Conservation (phyloP, 2,113 vertebrate genomes). For the Anas platyrhynchos region DNA sequence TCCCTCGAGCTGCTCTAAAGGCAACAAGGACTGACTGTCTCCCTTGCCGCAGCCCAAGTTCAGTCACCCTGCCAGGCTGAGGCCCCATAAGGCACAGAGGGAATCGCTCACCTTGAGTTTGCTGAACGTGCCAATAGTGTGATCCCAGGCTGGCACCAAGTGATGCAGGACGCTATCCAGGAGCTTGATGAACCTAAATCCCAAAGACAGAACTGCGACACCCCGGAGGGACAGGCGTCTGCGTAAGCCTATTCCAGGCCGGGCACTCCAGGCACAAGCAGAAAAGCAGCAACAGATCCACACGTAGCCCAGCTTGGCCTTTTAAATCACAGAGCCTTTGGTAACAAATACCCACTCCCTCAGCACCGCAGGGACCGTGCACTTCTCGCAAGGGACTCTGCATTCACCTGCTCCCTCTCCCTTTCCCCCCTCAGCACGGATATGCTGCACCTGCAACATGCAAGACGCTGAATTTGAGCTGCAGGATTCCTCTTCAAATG, state of each 20-base stretch:
- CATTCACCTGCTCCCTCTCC: fast-evolving
- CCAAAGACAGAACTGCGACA: neutral
- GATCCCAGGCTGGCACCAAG: conserved; percentile 95
- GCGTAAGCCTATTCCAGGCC: neutral
- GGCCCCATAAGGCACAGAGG: neutral
- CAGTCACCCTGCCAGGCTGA: neutral
- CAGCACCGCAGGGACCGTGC: neutral
- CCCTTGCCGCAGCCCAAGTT: neutral
- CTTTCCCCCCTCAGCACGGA: fast-evolving
- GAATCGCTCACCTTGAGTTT: conserved; percentile 88
- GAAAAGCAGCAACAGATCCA: neutral
- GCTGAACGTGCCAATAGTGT: conserved; percentile 92
- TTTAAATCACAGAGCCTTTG: neutral
- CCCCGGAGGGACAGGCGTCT: neutral
- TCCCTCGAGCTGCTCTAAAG: neutral
- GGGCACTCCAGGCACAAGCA: neutral
- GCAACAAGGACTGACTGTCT: neutral
- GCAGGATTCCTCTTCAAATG: neutral
- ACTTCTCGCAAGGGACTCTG: neutral
- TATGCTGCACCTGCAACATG: fast-evolving
- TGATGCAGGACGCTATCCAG: conserved; percentile 92
- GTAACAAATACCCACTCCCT: neutral
- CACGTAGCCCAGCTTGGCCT: neutral
- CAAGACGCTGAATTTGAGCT: neutral
- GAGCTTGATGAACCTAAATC: conserved; percentile 89